Base-by-base conservation (phyloP, 2,888 invertebrate genomes). In the Crioceris asparagi region DNA sequence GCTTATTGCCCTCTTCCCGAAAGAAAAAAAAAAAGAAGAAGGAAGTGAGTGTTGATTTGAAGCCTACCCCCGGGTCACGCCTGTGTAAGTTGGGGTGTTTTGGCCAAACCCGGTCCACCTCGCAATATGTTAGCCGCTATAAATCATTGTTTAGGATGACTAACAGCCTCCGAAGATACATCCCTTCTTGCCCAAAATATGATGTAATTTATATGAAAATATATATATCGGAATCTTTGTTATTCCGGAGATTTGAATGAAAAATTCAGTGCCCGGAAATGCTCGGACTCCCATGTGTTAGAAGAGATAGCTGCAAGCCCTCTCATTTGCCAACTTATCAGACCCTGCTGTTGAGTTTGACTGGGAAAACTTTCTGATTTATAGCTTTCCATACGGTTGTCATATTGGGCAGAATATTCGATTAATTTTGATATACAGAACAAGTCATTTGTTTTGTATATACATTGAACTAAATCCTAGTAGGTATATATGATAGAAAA, bases 141-240 rank as follows among this genome's bases (percentile, higher is more conserved):
- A 67, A 67, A 67, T 67, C 67, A 66, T 66, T 62, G 66, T 66
- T 52, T 65, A 62, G 65, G 61, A 66, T 66, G 66, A 67, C 65
- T 67, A 65, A 65, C 65, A 62, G 64, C 63, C 61, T 57, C 56
- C 55, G 55, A 62, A 61, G 61, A 60, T 60, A 59, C 59, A 53
- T 55, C 58, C 59, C 43, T 44, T 50, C 43, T 45, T 47, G 39
- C 55, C 56, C 54, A 54, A 46, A 54, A 67, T 67, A 67, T 66
- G 62, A 66, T 64, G 66, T 67, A 65, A 67, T 67, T 67, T 67
- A 67, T 67, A 67, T 67, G 67, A 66, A 67, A 67, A 67, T 67
- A 61, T 62, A 61, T 59, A 60, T 61, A 21, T 6, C 7, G 59
- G 62, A 63, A 64, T 62, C 62, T 60, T 63, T 64, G 62, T 63